phyloP scores from a whole-genome alignment of 2,797 vertebrate species.

The Ispidina picta region DNA sequence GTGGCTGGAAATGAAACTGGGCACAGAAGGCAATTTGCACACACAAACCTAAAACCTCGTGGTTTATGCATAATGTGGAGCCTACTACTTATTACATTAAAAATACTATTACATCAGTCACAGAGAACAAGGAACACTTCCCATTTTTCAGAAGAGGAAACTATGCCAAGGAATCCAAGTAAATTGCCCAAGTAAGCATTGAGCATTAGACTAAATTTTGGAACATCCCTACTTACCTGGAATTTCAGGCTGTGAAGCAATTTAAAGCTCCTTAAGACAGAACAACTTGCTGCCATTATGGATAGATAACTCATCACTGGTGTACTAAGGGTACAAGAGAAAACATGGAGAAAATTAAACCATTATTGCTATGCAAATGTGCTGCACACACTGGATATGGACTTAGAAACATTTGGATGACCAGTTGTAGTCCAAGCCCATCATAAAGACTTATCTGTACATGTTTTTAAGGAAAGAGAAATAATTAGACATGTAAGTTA shows the following conservation, averaged over 20 bases:
- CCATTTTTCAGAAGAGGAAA: constrained; percentile 3
- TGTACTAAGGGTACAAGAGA: neutral
- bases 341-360: neutral
- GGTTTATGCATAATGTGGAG: neutral
- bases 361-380: neutral
- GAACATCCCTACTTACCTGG: neutral
- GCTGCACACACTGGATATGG: neutral
- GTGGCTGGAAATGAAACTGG: neutral
- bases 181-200: neutral
- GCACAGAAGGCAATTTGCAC: neutral
- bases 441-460: neutral
- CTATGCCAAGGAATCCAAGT: neutral
- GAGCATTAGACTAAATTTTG: neutral
- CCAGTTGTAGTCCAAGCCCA: neutral
- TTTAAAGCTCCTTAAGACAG: neutral
- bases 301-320: neutral
- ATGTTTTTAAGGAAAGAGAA: neutral
- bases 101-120: neutral
- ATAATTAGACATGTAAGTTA: neutral
- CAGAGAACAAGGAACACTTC: neutral
- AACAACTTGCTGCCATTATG: neutral
- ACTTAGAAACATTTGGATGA: neutral
- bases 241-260: constrained; percentile 23
- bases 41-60: neutral
- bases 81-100: neutral